Evolutionary conservation across 2,888 invertebrate genomes (phyloP).

Genomic region (Torymus tubicola): DNA sequence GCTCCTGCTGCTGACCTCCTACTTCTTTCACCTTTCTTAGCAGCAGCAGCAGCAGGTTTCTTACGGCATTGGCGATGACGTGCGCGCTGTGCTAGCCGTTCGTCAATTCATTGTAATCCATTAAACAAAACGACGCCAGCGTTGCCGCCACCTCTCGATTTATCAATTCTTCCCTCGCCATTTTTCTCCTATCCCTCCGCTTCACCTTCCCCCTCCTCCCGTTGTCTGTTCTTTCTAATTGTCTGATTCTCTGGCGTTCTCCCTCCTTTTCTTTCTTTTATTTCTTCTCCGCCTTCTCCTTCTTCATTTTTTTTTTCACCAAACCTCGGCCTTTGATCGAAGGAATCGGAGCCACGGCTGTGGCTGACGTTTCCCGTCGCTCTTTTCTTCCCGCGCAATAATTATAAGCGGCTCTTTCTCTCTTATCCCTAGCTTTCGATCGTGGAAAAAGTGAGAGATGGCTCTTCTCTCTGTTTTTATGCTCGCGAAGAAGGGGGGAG

Average conservation of each 20-base stretch:
- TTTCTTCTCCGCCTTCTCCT: background rate
- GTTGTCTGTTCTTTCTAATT: background rate
- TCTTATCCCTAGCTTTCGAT: too few relatives aligned
- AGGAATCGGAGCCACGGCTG: constrained; percentile 14
- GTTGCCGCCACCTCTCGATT: constrained; percentile 32
- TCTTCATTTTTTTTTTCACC: background rate
- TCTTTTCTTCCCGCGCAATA: background rate
- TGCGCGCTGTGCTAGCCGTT: background rate
- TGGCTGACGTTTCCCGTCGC: constrained; percentile 17
- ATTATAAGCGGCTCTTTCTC: constrained; percentile 15
- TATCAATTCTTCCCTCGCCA: constrained; percentile 33
- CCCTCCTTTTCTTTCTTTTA: background rate
- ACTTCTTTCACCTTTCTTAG: constrained; percentile 21
- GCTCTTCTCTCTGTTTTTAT: too few relatives aligned
- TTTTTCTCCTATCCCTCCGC: constrained; percentile 15
- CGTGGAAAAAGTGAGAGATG: too few relatives aligned
- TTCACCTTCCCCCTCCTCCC: background rate
- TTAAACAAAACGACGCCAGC: constrained; percentile 48
- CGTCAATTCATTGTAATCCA: constrained; percentile 53
- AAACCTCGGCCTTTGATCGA: background rate
- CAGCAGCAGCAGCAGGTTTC: too few relatives aligned
- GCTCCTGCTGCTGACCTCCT: constrained; percentile 1
- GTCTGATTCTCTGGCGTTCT: background rate
- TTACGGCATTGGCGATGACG: too few relatives aligned
- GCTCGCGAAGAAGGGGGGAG: too few relatives aligned